Evolutionary conservation across 2,797 vertebrate species (phyloP).

Genomic region (Buphagus erythrorhynchus): DNA sequence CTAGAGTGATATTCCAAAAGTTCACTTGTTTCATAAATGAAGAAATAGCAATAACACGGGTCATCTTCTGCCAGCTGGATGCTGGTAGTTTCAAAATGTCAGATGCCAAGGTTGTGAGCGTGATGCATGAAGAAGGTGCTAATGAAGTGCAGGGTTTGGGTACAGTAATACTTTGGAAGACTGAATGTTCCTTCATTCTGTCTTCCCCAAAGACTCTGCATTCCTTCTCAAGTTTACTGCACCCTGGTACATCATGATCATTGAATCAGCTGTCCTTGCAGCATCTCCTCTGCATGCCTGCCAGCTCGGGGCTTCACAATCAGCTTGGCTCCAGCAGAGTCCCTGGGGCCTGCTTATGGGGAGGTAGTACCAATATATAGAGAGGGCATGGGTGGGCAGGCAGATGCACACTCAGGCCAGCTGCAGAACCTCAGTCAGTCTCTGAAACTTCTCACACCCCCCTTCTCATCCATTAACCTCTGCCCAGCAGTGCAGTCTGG

Average conservation of each 20-base stretch:
- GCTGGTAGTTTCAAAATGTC: neutral
- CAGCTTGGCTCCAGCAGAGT: neutral
- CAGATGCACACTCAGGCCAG: neutral
- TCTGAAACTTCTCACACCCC: neutral
- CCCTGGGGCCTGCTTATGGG: neutral
- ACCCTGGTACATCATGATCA: neutral
- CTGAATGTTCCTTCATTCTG: neutral
- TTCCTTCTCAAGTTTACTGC: neutral
- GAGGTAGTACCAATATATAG: neutral
- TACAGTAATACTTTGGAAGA: neutral
- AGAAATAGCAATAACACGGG: neutral
- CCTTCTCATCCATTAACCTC: neutral
- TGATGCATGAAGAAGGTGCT: neutral
- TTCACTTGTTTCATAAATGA: neutral
- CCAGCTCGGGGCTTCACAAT: neutral
- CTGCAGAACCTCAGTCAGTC: neutral
- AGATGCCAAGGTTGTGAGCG: neutral
- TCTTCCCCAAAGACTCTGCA: neutral
- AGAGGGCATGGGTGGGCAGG: neutral
- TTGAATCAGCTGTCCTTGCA: neutral
- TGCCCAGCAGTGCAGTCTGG: neutral
- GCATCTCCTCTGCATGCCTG: neutral
- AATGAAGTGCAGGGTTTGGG: neutral
- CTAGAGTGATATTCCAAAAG: neutral
- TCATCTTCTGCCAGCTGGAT: neutral